Percentiles rank a stretch among this genome's conserved stretches.
Conservation (phyloP, 1,140 invertebrate species). For the Procambarus clarkii region DNA sequence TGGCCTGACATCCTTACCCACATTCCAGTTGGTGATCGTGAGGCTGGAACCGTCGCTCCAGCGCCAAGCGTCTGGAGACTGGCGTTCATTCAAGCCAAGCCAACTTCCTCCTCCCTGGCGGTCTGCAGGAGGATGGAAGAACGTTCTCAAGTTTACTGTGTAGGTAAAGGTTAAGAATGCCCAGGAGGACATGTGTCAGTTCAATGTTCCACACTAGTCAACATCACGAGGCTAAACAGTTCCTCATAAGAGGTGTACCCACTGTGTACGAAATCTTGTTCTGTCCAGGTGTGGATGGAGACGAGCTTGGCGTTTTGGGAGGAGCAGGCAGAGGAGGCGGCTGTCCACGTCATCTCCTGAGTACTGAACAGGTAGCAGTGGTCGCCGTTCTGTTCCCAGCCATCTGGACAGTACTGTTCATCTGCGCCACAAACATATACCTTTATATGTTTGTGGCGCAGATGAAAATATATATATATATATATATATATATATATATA, state of each 20-base stretch:
- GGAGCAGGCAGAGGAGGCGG: conserved; percentile 1
- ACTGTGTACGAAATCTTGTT: conserved; percentile 53
- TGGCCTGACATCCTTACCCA: neutral
- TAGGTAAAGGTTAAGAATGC: too few relatives aligned
- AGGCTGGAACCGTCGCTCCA: neutral
- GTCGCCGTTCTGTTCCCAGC: conserved; percentile 29
- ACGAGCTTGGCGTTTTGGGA: conserved; percentile 18
- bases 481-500: too few relatives aligned
- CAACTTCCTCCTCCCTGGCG: neutral
- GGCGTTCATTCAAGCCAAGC: conserved; percentile 11
- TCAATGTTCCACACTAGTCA: too few relatives aligned
- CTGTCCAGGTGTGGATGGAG: conserved; percentile 52
- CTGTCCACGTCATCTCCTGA: conserved; percentile 44
- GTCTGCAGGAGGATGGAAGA: neutral
- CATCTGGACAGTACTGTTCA: conserved; percentile 54
- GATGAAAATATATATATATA: too few relatives aligned
- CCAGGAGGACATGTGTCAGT: too few relatives aligned
- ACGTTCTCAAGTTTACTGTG: too few relatives aligned
- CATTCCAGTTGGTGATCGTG: conserved; percentile 36
- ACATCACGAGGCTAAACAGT: too few relatives aligned
- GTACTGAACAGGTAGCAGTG: conserved; percentile 42
- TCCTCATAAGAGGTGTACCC: neutral
- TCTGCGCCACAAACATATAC: neutral
- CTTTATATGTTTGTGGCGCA: too few relatives aligned
- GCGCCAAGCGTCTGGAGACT: neutral